These are phyloP conservation scores for Grammomys dolichurus DNA, from an alignment of 2,113 vertebrate genomes.

Conservation along the genomic window DNA sequence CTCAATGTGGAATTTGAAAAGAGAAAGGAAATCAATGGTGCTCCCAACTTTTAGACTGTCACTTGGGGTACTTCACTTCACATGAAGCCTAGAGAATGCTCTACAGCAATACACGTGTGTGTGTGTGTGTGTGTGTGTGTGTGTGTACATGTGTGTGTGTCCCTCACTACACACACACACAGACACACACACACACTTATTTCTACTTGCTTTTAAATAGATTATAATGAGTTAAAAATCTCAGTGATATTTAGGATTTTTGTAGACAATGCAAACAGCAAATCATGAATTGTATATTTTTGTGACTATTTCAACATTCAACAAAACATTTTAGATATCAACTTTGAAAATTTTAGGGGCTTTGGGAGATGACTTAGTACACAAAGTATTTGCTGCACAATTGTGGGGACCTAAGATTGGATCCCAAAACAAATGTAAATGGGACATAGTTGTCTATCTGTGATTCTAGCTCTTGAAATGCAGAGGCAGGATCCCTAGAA, in stretches of 20 bases:
- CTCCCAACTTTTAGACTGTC: not conserved
- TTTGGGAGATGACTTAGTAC: not conserved
- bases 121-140: no score
- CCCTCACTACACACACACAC: not conserved
- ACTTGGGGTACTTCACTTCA: not conserved
- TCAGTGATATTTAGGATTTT: not conserved
- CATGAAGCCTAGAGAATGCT: not conserved
- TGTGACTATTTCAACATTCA: not conserved
- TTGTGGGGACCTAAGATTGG: not conserved
- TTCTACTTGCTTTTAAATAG: not conserved
- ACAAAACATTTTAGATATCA: not conserved
- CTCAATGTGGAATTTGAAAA: not conserved
- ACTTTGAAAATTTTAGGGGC: conserved; percentile 10
- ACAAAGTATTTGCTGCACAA: not conserved
- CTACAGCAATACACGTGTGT: no score
- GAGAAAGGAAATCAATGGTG: not conserved
- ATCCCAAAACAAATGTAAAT: not conserved
- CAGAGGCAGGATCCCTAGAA: not conserved
- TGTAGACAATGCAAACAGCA: not conserved
- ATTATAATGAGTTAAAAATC: conserved; percentile 25
- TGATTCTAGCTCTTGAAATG: not conserved
- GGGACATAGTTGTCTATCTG: not conserved
- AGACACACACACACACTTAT: not conserved
- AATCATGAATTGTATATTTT: not conserved
- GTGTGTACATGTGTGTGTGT: no score